Conservation (phyloP, 2,113 vertebrate species). For the Indicator maculatus region DNA sequence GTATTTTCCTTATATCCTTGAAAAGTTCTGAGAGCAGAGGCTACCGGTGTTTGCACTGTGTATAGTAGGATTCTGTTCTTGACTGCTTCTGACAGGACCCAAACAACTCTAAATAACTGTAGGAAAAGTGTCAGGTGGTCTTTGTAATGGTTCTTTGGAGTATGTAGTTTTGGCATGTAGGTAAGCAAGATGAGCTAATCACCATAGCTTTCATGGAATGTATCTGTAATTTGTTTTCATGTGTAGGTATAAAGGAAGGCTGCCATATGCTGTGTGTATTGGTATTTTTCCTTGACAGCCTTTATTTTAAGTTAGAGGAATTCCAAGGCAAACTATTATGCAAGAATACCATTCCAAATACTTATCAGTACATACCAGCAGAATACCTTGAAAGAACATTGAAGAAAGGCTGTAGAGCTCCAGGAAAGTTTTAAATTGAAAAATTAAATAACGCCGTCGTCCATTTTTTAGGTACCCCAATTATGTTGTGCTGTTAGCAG, state of each 20-base stretch:
- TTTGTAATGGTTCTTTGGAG: constrained; percentile 1
- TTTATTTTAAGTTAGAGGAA: constrained; percentile 61
- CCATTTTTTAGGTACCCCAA: not conserved
- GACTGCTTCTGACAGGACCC: not conserved
- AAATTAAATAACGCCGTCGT: constrained; percentile 30
- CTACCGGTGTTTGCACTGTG: not conserved
- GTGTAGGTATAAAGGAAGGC: constrained; percentile 51
- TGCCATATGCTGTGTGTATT: constrained; percentile 61
- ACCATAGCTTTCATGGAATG: constrained; percentile 32
- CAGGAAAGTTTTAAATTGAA: constrained; percentile 50
- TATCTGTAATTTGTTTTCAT: constrained; percentile 57
- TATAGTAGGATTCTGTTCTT: not conserved
- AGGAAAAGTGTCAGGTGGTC: not conserved
- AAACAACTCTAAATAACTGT: not conserved
- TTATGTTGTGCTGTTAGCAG: not conserved
- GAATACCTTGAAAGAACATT: constrained; percentile 17
- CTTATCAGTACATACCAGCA: not conserved
- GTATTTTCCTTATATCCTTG: not conserved
- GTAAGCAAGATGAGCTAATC: constrained; percentile 63
- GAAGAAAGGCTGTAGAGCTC: constrained; percentile 6
- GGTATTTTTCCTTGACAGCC: constrained; percentile 52
- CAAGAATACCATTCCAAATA: not conserved
- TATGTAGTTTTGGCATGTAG: constrained; percentile 37
- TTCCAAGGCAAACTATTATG: constrained; percentile 43
- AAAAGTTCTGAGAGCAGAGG: not conserved